Conservation (phyloP, 2,888 invertebrate species). For the Nycteola revayana region DNA sequence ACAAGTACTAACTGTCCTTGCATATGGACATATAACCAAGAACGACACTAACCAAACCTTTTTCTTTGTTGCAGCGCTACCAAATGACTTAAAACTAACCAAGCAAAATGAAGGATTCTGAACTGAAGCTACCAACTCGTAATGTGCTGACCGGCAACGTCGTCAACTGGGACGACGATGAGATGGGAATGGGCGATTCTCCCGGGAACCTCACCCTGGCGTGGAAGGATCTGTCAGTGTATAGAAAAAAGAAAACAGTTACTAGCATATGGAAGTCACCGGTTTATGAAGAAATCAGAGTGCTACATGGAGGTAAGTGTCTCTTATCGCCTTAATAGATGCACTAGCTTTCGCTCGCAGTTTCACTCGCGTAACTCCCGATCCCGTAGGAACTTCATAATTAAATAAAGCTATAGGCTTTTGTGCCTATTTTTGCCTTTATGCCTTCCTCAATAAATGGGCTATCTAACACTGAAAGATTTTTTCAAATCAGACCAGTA, state of each 20-base stretch:
- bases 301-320: constrained; percentile 78
- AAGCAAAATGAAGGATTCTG: constrained; percentile 55
- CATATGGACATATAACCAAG: too few species aligned
- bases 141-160: constrained; percentile 70
- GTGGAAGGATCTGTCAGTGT: constrained; percentile 80
- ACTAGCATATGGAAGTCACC: constrained; percentile 75
- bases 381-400: too few species aligned
- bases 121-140: constrained; percentile 62
- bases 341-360: too few species aligned
- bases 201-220: constrained; percentile 71
- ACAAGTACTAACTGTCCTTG: too few species aligned
- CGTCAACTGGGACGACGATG: constrained; percentile 74
- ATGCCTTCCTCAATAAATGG: too few species aligned
- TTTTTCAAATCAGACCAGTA: too few species aligned
- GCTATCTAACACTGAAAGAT: too few species aligned
- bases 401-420: too few species aligned
- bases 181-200: constrained; percentile 54
- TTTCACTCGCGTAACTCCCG: too few species aligned
- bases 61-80: constrained; percentile 35
- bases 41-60: too few species aligned
- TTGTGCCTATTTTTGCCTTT: too few species aligned
- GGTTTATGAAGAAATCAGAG: constrained; percentile 73
- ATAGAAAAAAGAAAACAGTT: constrained; percentile 69
- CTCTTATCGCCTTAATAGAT: too few species aligned
- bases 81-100: constrained; percentile 55